Percentiles rank a stretch among this genome's conserved stretches.
Evolutionary conservation across 2,888 invertebrate species (phyloP).

Genomic region (Lamellibrachia satsuma): DNA sequence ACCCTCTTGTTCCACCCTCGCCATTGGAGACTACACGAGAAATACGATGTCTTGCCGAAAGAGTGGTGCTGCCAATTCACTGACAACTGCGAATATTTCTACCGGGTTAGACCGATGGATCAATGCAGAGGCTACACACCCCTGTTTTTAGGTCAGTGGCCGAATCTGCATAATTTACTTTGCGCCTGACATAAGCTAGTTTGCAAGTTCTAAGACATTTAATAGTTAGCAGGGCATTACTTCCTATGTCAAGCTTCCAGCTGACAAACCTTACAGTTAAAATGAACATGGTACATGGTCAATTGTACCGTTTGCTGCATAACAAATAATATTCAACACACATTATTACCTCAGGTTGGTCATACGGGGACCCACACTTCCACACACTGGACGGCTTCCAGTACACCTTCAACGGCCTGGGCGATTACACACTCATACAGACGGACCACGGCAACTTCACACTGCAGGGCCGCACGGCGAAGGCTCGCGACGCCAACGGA

Average conservation of each 20-base stretch:
- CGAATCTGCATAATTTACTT: too few relatives aligned
- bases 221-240: neutral
- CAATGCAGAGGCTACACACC: neutral
- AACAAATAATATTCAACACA: neutral
- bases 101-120: neutral
- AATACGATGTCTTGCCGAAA: neutral
- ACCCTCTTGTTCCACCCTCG: constrained; percentile 24
- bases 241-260: neutral
- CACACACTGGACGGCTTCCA: neutral
- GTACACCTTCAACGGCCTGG: constrained; percentile 25
- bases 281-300: neutral
- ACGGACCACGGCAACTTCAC: constrained; percentile 21
- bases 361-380: constrained; percentile 20
- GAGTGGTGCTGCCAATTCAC: constrained; percentile 22
- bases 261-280: neutral
- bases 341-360: neutral
- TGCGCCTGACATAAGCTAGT: too few relatives aligned
- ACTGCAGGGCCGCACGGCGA: constrained; percentile 33
- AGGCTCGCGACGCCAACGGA: constrained; percentile 20
- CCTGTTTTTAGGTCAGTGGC: neutral
- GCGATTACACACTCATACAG: constrained; percentile 32
- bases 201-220: neutral
- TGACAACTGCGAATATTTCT: constrained; percentile 19
- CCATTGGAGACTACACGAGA: neutral
- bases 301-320: neutral